Evolutionary conservation across 2,113 vertebrate genomes (phyloP), one percentile per base, ranked within the genome.

Genomic region (Oenanthe melanoleuca): DNA sequence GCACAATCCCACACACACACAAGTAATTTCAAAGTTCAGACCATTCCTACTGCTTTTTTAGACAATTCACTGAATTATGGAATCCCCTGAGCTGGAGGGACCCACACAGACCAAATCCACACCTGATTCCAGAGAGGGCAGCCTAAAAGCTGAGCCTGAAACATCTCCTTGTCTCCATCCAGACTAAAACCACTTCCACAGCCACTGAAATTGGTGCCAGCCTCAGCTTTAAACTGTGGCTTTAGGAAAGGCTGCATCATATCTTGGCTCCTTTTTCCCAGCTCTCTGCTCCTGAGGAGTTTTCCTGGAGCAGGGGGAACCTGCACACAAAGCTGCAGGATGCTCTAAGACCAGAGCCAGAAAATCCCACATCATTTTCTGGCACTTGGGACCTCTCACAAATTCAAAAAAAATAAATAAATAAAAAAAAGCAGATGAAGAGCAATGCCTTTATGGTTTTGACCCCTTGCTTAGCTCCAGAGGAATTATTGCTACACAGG

Each of bases 21-120:
- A 11, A 29, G 28, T 2, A 3, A 52, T 57, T 22, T 11, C 0
- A 0, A 38, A 73, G 19, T 31, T 80, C 44, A 33, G 14, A 4
- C 28, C 18, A 6, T 9, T 33, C 60, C 52, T 13, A 1, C 13
- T 55, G 18, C 37, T 24, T 45, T 73, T 72, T 20, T 12, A 16
- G 10, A n/a, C 69, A 45, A 38, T 9, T 45, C 23, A 44, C 3
- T 38, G 37, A 24, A 20, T 7, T 18, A 12, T 23, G 23, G 67
- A 44, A 59, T 2, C 16, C 23, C 67, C 33, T 31, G 37, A 44
- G 26, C 21, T 59, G 77, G 60, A 73, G 44, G 9, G 59, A 72
- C 37, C 8, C 50, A 18, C 42, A 8, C 2, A 25, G 49, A 55
- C 4, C n/a, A 14, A 50, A 6, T 12, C 52, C 67, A 28, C 14